Evolutionary conservation across 2,888 invertebrate species (phyloP), one percentile per base, ranked within the genome.

Genomic region (Epirrhoe tristata): DNA sequence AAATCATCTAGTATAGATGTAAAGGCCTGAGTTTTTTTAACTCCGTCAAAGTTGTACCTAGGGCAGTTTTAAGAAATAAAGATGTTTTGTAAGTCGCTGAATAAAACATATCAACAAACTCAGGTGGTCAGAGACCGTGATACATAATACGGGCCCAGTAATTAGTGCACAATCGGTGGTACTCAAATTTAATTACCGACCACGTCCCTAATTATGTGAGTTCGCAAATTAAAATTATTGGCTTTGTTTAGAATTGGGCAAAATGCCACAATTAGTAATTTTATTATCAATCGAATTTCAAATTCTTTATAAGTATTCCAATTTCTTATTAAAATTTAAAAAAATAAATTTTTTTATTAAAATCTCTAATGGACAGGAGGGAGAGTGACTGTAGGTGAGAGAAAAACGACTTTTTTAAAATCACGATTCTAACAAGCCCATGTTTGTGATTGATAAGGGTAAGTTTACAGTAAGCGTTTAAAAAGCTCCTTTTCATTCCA

Each of bases 131-230:
- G 6, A 6, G 53, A 17, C 66, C 64, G n/a, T 34, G 63, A 58
- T 58, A 67, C 54, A 52, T 6, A 67, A 79, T 76, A 77, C 31
- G 52, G 73, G 74, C 76, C 77, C 77, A 73, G 80, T 80, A 82
- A 84, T 84, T 82, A 83, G 81, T 69, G 75, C 77, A 78, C 75
- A 80, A 81, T 79, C 77, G 75, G 72, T 50, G 24, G 56, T 50
- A 75, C 76, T 75, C 69, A 75, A 72, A 74, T 80, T 79, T 75
- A 75, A 78, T 81, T 78, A 77, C 78, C 76, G 74, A 77, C 74
- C 79, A 34, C n/a, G 17, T 16, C 31, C 43, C 43, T 60, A 57
- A 66, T 60, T 57, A 60, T 16, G 54, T 60, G 43, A 46, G 50
- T 52, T 51, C 16, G 50, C 64, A 63, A 58, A 54, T 51, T 58